A percentile compares a stretch with the other conserved stretches of the same genome.
Conservation (phyloP, 2,888 invertebrate genomes). For the Rhabditoides inermis region DNA sequence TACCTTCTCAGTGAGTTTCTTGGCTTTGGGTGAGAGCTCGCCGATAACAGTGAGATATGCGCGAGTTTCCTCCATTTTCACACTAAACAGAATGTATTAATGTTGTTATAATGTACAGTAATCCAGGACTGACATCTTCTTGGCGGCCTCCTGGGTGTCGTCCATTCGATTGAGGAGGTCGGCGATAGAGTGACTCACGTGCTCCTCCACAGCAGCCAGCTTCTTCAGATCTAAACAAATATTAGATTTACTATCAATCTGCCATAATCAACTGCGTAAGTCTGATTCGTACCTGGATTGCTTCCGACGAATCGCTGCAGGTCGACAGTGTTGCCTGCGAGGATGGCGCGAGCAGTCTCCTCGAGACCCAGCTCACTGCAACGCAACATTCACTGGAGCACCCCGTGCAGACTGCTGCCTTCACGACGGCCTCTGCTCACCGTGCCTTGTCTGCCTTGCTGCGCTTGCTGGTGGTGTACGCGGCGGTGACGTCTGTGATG, state of each 20-base stretch:
- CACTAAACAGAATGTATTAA: too few relatives aligned
- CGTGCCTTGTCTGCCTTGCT: slow-evolving; percentile 18
- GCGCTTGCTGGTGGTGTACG: slow-evolving; percentile 10
- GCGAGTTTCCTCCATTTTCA: too few relatives aligned
- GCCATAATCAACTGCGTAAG: too few relatives aligned
- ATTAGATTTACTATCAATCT: too few relatives aligned
- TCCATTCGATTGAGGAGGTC: slow-evolving; percentile 15
- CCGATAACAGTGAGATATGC: too few relatives aligned
- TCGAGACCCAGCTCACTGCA: slow-evolving; percentile 17
- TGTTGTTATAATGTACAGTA: too few relatives aligned
- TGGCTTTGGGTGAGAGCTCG: slow-evolving; percentile 1
- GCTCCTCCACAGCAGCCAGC: slow-evolving; percentile 7
- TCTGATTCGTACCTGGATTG: too few relatives aligned
- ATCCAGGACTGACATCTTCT: slow-evolving; percentile 11
- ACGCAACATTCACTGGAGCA: not conserved
- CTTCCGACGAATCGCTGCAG: too few relatives aligned
- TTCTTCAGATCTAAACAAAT: too few relatives aligned
- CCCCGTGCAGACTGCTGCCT: not conserved
- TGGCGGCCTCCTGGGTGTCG: slow-evolving; percentile 3
- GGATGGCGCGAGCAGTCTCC: slow-evolving; percentile 7
- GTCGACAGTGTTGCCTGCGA: slow-evolving; percentile 10
- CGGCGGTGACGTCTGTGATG: slow-evolving; percentile 15
- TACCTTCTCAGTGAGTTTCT: slow-evolving; percentile 3
- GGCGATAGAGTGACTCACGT: slow-evolving; percentile 15
- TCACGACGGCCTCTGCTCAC: slow-evolving; percentile 1